These are phyloP conservation scores for Ptychodera flava DNA, from an alignment of 35 echinoderm and acorn worm species.

Conservation along the genomic window DNA sequence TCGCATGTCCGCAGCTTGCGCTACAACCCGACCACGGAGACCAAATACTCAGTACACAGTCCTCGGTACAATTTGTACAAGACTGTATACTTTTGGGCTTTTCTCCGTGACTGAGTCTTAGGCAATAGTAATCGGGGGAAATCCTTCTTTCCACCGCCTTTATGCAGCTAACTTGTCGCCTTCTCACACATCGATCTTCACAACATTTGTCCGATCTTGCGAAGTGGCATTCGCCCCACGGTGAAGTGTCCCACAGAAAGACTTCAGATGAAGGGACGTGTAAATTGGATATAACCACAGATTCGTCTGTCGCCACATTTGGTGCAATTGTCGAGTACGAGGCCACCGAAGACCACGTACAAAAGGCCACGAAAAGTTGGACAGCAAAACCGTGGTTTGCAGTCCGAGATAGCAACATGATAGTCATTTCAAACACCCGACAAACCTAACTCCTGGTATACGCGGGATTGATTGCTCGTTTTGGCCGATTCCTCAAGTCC, in stretches of 20 bases:
- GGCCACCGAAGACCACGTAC: no score
- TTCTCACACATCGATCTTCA: background rate
- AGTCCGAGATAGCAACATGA: no score
- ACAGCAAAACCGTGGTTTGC: no score
- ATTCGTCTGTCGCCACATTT: no score
- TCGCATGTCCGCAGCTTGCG: conserved; percentile 49
- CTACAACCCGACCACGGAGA: conserved; percentile 70
- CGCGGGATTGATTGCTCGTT: no score
- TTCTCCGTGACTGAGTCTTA: background rate
- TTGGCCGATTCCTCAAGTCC: no score
- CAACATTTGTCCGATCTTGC: background rate
- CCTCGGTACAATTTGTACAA: conserved; percentile 44
- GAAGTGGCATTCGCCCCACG: background rate
- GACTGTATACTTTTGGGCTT: background rate
- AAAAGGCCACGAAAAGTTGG: no score
- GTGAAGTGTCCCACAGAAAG: background rate
- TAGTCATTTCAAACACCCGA: no score
- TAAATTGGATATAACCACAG: no score
- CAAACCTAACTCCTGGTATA: no score
- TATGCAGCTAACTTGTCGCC: background rate
- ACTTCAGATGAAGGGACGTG: background rate
- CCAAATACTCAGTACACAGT: conserved; percentile 73
- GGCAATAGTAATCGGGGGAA: background rate
- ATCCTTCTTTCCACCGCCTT: background rate
- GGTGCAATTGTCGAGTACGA: no score